Conservation (phyloP, 2,113 vertebrate genomes). For the Ailurus styani region DNA sequence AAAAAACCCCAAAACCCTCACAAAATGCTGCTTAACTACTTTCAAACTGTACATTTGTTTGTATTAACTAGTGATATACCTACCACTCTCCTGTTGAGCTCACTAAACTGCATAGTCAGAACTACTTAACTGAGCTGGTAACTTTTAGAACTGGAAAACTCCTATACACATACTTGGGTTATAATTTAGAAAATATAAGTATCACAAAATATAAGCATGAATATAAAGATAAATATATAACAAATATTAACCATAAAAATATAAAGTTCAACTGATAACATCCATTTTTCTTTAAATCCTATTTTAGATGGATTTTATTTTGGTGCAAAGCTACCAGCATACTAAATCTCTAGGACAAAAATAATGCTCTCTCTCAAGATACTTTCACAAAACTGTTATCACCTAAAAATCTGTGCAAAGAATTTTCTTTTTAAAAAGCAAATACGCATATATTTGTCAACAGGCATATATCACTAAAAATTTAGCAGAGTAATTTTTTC, state of each 20-base stretch:
- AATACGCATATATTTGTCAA: not conserved
- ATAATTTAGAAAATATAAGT: not conserved
- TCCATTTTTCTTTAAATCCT: not conserved
- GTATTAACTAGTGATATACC: not conserved
- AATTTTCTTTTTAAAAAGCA: not conserved
- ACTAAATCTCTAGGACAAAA: not conserved
- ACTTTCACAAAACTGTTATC: not conserved
- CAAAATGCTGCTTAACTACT: slow-evolving; percentile 12
- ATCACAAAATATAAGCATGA: not conserved
- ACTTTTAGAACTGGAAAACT: slow-evolving; percentile 4
- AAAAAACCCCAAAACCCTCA: not conserved
- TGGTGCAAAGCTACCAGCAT: not conserved
- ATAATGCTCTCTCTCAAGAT: not conserved
- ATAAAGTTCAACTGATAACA: not conserved
- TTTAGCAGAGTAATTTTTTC: not conserved
- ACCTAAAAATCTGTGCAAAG: not conserved
- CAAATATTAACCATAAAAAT: slow-evolving; percentile 16
- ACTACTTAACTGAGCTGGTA: not conserved
- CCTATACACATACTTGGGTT: not conserved
- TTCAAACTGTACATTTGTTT: not conserved
- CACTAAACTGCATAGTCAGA: not conserved
- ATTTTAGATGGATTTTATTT: not conserved
- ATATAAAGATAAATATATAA: not conserved
- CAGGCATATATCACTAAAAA: not conserved
- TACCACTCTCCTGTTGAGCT: not conserved